These are phyloP conservation scores for Calliopum simillimum DNA, from an alignment of 2,888 invertebrate species.

Conservation along the genomic window DNA sequence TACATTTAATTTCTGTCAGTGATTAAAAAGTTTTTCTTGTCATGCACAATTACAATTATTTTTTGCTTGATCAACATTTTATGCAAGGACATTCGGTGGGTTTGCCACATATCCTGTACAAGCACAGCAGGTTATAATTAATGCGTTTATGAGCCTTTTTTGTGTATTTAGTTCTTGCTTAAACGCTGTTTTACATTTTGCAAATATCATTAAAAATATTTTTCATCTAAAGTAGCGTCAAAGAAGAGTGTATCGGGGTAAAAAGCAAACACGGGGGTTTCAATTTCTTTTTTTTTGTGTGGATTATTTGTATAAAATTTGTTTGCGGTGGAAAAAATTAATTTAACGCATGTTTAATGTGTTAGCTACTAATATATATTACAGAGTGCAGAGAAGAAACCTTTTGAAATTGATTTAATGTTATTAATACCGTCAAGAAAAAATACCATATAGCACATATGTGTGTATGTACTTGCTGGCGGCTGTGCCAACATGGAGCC, in stretches of 20 bases:
- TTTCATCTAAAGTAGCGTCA: constrained; percentile 20
- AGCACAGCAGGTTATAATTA: constrained; percentile 51
- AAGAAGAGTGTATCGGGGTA: constrained; percentile 35
- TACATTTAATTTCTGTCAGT: constrained; percentile 48
- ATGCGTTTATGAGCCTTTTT: constrained; percentile 52
- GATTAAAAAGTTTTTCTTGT: constrained; percentile 49
- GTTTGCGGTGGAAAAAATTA: constrained; percentile 56
- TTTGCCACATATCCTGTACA: constrained; percentile 21
- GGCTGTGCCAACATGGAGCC: background rate
- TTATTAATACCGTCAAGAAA: constrained; percentile 53
- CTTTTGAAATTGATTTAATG: constrained; percentile 62
- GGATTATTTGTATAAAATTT: constrained; percentile 58
- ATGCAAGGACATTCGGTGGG: constrained; percentile 9
- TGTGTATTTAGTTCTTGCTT: background rate
- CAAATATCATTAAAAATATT: constrained; percentile 18
- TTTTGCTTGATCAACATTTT: constrained; percentile 22
- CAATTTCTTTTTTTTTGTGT: constrained; percentile 11
- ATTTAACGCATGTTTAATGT: constrained; percentile 60
- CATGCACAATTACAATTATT: background rate
- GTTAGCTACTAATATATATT: constrained; percentile 15
- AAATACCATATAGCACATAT: background rate
- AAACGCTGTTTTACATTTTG: constrained; percentile 5
- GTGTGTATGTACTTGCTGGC: background rate
- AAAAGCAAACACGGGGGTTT: constrained; percentile 43
- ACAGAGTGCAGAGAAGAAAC: constrained; percentile 13